phyloP scores from a whole-genome alignment of 2,888 invertebrate genomes.

The Alsophila aescularia region DNA sequence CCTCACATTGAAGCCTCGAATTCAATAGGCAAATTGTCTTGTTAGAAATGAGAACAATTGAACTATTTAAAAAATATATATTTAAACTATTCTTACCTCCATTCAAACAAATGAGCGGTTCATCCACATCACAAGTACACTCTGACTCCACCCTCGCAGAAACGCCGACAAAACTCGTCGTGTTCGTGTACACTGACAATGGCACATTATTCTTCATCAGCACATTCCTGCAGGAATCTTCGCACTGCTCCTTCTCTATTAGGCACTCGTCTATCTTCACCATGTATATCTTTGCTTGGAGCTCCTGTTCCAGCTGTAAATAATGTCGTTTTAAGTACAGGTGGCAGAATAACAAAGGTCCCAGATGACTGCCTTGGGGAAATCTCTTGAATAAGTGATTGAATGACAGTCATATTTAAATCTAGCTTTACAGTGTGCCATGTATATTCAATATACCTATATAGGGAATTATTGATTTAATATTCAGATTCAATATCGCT shows the following conservation, averaged over 20 bases:
- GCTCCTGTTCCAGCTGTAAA: conserved; percentile 86
- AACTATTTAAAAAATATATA: no score
- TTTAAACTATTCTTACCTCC: conserved; percentile 87
- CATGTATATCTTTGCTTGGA: conserved; percentile 91
- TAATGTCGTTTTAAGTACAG: neutral
- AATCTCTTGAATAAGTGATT: neutral
- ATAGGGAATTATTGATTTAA: no score
- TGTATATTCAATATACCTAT: no score
- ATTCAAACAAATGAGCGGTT: conserved; percentile 88
- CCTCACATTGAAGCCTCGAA: no score
- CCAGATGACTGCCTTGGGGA: conserved; percentile 1
- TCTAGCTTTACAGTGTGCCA: no score
- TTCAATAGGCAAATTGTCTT: no score
- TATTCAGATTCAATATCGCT: no score
- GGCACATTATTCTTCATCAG: conserved; percentile 90
- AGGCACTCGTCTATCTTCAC: conserved; percentile 96
- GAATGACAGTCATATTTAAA: no score
- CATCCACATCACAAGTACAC: conserved; percentile 87
- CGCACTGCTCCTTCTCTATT: conserved; percentile 88
- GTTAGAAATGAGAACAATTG: no score
- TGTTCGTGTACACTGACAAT: conserved; percentile 95
- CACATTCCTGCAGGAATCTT: conserved; percentile 91
- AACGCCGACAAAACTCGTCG: conserved; percentile 97
- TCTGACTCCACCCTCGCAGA: conserved; percentile 91
- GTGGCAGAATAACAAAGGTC: neutral